Percentiles rank a stretch among this genome's conserved stretches.
Conservation (phyloP, 2,888 invertebrate species). For the Leucoma salicis region DNA sequence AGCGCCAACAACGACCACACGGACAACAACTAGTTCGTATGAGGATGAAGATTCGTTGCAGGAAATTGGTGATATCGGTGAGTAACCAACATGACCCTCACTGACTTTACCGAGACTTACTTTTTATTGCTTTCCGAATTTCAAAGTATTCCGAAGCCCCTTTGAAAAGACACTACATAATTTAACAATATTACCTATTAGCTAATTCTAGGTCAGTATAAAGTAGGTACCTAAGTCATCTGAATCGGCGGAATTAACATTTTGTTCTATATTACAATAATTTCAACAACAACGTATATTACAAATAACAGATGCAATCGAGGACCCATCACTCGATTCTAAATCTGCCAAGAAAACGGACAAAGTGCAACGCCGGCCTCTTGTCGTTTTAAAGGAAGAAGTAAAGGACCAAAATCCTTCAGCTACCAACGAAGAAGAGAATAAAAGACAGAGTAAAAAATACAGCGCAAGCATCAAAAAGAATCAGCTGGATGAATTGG, state of each 20-base stretch:
- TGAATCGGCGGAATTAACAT: too few species aligned
- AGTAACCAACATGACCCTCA: too few species aligned
- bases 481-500: slow-evolving; percentile 63
- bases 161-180: too few species aligned
- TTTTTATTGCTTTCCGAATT: too few species aligned
- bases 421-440: slow-evolving; percentile 71
- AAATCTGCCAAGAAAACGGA: slow-evolving; percentile 37
- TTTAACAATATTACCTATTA: too few species aligned
- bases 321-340: slow-evolving; percentile 55
- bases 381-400: slow-evolving; percentile 56
- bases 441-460: slow-evolving; percentile 73
- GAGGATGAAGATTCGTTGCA: slow-evolving; percentile 65
- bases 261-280: too few species aligned
- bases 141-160: too few species aligned
- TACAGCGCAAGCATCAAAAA: slow-evolving; percentile 70
- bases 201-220: too few species aligned
- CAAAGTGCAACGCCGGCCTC: slow-evolving; percentile 63
- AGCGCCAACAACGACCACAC: slow-evolving; percentile 32
- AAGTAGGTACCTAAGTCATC: too few species aligned
- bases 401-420: slow-evolving; percentile 63
- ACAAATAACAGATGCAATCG: slow-evolving; percentile 51
- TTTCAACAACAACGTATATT: too few species aligned
- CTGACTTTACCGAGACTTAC: too few species aligned
- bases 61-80: slow-evolving; percentile 64
- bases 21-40: slow-evolving; percentile 19